Base-by-base conservation (phyloP, 30 jellyfish, hydroid and myxozoan species). In the Aurelia sp. region DNA sequence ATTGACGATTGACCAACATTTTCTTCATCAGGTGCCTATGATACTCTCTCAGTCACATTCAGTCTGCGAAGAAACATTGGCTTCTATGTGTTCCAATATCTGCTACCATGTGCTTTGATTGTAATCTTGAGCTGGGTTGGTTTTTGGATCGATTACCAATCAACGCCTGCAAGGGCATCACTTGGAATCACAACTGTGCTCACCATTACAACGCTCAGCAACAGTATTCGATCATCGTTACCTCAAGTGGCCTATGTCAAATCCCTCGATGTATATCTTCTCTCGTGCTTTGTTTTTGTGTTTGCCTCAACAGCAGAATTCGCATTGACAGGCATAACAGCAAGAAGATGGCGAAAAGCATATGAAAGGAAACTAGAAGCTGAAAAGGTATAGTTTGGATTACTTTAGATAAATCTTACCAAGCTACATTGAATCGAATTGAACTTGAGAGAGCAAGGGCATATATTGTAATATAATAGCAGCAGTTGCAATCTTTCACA, bases 161-260 rank as follows among this genome's bases (percentile, higher is more conserved):
- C 98, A 44, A 92, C 96, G 23, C 98, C 98, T 8, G 98, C 96
- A 18, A 58, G 98, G 22, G 96, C 89, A 18, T 70, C 92, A 11
- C 94, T 92, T 53, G 96, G 92, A 11, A 92, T 92, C 27, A 92
- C 98, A 40, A 92, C 98, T 12, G 96, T 92, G 5, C 59, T 92
- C 50, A 92, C 98, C 40, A 86, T 92, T 13, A 86, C 92, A 11
- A 70, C 98, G 7, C 88, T 92, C 15, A 71, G 87, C 61, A 79
- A 85, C 88, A 85, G 95, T 63, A 91, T 91, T 27, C 80, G 91
- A 50, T 52, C 82, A 11, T 41, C 86, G n/a, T 22, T 81, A 53
- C 97, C 97, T 2, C 83, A 75, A 20, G 95, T 76, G 35, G 87
- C 74, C 37, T 78, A 79, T 62, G 62, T 78, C 40, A 86, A 81